Evolutionary conservation across 2,113 vertebrate genomes (phyloP).

Genomic region (Pomatorhinus ruficollis): DNA sequence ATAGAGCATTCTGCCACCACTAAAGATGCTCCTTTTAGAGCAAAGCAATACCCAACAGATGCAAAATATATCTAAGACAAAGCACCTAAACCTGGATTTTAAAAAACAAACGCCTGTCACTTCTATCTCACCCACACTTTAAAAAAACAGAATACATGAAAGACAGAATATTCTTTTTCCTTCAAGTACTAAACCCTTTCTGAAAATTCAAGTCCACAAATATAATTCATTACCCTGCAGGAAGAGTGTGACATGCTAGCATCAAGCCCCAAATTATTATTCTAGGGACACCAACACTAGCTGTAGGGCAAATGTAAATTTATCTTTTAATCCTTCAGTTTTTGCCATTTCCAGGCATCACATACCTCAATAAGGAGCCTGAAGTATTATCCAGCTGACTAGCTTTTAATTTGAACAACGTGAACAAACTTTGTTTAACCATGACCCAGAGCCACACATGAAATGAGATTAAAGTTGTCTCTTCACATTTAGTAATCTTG

Average conservation of each 20-base stretch:
- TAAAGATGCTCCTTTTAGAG: neutral
- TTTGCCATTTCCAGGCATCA: conserved; percentile 19
- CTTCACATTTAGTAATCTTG: conserved; percentile 36
- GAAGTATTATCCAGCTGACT: conserved; percentile 22
- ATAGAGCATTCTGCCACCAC: neutral
- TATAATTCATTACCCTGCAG: neutral
- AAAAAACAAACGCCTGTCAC: neutral
- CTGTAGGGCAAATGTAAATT: conserved; percentile 1
- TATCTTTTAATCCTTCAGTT: conserved; percentile 34
- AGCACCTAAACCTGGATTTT: neutral
- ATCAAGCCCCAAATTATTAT: neutral
- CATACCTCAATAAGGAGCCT: neutral
- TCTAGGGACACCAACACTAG: neutral
- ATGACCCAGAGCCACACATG: neutral
- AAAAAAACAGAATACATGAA: neutral
- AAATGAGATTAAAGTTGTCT: conserved; percentile 41
- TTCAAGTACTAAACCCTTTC: neutral
- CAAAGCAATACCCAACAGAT: neutral
- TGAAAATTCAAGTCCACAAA: neutral
- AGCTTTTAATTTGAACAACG: conserved; percentile 4
- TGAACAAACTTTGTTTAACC: conserved; percentile 19
- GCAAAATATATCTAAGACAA: neutral
- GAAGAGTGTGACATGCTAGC: neutral
- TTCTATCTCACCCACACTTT: neutral
- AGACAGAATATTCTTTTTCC: neutral